A percentile compares a stretch with the other conserved stretches of the same genome.
These are phyloP conservation scores for Hermaeophaga mercurialis DNA, from an alignment of 2,888 invertebrate species.

Conservation along the genomic window DNA sequence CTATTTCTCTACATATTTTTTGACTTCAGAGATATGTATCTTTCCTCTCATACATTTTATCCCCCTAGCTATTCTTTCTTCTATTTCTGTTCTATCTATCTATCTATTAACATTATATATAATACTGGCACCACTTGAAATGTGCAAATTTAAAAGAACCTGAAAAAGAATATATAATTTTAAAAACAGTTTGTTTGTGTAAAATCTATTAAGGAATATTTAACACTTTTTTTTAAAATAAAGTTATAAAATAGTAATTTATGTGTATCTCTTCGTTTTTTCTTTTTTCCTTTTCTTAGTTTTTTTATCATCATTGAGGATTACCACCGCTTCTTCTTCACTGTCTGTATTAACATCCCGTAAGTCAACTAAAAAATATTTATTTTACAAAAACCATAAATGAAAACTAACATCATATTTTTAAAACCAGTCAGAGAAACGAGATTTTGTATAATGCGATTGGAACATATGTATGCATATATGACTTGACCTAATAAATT, in stretches of 20 bases:
- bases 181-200: constrained; percentile 35
- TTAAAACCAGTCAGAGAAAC: no score
- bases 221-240: constrained; percentile 30
- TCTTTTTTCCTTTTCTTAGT: constrained; percentile 43
- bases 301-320: constrained; percentile 48
- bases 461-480: no score
- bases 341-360: constrained; percentile 46
- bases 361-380: constrained; percentile 44
- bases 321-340: constrained; percentile 55
- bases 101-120: no score
- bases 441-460: no score
- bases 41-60: no score
- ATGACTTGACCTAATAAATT: no score
- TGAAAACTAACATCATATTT: no score
- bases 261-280: constrained; percentile 10
- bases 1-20: no score
- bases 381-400: no score
- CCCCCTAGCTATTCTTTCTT: no score
- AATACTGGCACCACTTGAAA: constrained; percentile 65
- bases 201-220: constrained; percentile 32
- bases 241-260: constrained; percentile 2
- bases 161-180: constrained; percentile 8
- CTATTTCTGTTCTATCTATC: no score
- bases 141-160: constrained; percentile 25
- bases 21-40: no score